A percentile compares a stretch with the other conserved stretches of the same genome.
Evolutionary conservation across 2,888 invertebrate genomes (phyloP).

Genomic region (Dusona sp.): DNA sequence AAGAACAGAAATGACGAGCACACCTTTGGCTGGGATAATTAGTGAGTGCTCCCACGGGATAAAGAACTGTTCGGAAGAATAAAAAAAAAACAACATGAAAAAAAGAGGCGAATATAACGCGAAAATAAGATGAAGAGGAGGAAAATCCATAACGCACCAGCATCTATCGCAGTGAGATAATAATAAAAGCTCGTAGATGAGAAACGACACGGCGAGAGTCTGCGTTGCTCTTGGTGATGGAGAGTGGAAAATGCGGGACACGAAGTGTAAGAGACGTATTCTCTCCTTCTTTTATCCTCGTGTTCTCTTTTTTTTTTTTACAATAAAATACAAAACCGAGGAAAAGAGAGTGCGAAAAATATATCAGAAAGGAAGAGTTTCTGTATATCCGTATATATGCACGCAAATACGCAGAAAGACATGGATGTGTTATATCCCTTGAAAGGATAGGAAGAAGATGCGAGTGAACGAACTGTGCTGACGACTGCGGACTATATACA

Average conservation of each 20-base stretch:
- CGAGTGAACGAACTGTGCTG: constrained; percentile 33
- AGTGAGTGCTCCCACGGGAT: not conserved
- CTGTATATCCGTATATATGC: not conserved
- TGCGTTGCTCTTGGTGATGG: constrained; percentile 39
- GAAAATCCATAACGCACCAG: constrained; percentile 44
- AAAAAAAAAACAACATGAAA: not conserved
- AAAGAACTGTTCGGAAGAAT: not conserved
- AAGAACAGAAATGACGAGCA: not conserved
- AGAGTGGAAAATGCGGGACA: constrained; percentile 63
- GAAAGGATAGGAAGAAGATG: constrained; percentile 14
- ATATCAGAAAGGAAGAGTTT: not conserved
- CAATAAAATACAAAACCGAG: constrained; percentile 4
- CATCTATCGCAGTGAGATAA: constrained; percentile 38
- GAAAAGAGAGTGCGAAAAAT: constrained; percentile 30
- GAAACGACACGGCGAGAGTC: constrained; percentile 14
- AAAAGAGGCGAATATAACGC: constrained; percentile 22
- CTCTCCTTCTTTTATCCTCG: not conserved
- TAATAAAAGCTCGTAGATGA: constrained; percentile 45
- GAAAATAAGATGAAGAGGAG: constrained; percentile 38
- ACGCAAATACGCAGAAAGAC: not conserved
- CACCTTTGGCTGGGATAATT: not conserved
- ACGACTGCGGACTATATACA: constrained; percentile 16
- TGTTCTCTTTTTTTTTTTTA: not conserved
- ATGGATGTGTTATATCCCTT: not conserved
- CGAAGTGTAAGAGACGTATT: constrained; percentile 39